phyloP scores from a whole-genome alignment of 2,113 vertebrate genomes.

The Microcebus ravelobensis region DNA sequence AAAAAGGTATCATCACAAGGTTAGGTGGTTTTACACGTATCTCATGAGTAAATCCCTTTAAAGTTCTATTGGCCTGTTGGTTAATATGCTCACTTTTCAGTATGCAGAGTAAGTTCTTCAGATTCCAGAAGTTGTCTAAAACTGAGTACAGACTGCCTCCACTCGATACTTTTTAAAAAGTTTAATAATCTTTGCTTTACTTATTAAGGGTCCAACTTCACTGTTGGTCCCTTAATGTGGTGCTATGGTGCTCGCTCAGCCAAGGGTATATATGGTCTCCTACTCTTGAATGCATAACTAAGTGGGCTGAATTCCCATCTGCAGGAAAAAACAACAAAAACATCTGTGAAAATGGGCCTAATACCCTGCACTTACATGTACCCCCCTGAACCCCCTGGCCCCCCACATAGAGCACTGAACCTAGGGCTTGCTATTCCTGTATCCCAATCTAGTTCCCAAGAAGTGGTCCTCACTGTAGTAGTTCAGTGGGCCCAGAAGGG shows the following conservation, averaged over 20 bases:
- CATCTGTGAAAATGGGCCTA: not conserved
- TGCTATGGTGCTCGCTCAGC: not conserved
- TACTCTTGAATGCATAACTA: not conserved
- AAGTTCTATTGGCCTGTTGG: not conserved
- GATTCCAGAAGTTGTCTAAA: conserved; percentile 1
- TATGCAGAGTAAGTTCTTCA: not conserved
- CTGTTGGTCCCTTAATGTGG: too few relatives aligned
- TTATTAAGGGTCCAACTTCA: not conserved
- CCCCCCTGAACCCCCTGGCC: not conserved
- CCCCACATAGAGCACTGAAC: not conserved
- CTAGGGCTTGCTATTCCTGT: not conserved
- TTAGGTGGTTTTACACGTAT: not conserved
- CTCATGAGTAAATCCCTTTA: not conserved
- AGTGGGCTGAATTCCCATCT: not conserved
- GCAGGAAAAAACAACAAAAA: not conserved
- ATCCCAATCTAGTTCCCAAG: not conserved
- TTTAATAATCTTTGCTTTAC: not conserved
- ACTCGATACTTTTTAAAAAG: not conserved
- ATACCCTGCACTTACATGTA: not conserved
- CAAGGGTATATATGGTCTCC: not conserved
- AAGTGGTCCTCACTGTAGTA: not conserved
- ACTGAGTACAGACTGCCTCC: not conserved
- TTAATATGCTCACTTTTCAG: not conserved
- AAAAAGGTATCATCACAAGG: not conserved
- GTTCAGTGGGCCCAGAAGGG: not conserved